Evolutionary conservation across 53 echinoderm and acorn worm species (phyloP).

Genomic region (Apostichopus leukothele): DNA sequence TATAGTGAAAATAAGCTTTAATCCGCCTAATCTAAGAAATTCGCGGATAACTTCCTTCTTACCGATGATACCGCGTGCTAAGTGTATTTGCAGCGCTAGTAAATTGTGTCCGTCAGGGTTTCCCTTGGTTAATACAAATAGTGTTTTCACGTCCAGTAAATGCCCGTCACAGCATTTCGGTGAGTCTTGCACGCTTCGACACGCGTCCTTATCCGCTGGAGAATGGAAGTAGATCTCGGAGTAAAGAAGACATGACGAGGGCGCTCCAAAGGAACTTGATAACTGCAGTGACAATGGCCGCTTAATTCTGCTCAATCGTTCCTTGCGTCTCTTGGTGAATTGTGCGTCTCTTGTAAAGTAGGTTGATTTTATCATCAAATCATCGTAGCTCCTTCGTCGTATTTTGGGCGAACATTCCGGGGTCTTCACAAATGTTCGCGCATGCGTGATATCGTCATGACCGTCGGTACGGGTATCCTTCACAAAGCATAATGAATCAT

Average conservation of each 20-base stretch:
- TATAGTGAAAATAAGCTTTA: not conserved
- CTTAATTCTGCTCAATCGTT: not conserved
- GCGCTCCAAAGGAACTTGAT: not conserved
- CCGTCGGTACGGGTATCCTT: not conserved
- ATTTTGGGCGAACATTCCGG: too few relatives aligned
- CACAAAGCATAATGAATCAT: not conserved
- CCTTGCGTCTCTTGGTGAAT: not conserved
- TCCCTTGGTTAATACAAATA: not conserved
- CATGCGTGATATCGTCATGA: not conserved
- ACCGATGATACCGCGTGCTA: not conserved
- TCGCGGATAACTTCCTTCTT: not conserved
- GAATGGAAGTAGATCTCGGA: not conserved
- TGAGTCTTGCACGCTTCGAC: not conserved
- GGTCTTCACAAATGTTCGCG: not conserved
- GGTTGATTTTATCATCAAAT: not conserved
- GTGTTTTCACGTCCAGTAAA: conserved; percentile 16
- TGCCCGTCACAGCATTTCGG: conserved; percentile 9
- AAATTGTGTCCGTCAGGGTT: conserved; percentile 25
- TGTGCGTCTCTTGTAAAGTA: not conserved
- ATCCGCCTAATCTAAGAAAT: conserved; percentile 6
- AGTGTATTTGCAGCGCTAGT: not conserved
- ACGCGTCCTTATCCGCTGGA: not conserved
- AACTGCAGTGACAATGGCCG: not conserved
- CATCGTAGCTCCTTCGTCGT: conserved; percentile 17
- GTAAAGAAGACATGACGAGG: not conserved